A percentile compares a stretch with the other conserved stretches of the same genome.
These are phyloP conservation scores for Temnothorax nylanderi DNA, from an alignment of 1,140 invertebrate species.

Conservation along the genomic window DNA sequence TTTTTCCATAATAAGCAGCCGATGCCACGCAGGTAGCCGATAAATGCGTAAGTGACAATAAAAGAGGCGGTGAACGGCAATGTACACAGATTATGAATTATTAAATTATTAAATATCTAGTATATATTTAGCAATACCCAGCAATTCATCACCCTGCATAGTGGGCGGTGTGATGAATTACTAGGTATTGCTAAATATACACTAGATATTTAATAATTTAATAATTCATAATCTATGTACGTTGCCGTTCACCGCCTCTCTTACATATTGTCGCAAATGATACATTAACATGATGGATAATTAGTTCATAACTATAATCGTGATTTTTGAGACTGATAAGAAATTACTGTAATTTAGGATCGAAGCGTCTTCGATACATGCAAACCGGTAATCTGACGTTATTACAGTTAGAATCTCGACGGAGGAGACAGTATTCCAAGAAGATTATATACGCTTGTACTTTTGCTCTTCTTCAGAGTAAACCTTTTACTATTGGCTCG, in stretches of 20 bases:
- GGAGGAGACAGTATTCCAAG: background rate
- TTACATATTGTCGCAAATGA: conserved; percentile 11
- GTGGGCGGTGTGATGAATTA: too few relatives aligned
- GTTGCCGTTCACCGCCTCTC: background rate
- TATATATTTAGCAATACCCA: background rate
- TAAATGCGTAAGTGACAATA: background rate
- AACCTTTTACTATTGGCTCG: background rate
- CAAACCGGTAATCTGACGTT: conserved; percentile 21
- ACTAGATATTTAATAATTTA: background rate
- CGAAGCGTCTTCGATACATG: background rate
- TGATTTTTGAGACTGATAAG: background rate
- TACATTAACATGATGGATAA: background rate
- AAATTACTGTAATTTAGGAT: conserved; percentile 57
- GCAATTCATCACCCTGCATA: too few relatives aligned
- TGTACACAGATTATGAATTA: conserved; percentile 12
- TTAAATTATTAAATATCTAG: background rate
- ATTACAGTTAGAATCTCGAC: background rate
- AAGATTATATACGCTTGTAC: background rate
- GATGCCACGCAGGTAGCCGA: background rate
- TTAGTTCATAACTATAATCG: conserved; percentile 10
- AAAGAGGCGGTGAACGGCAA: background rate
- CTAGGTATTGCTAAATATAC: background rate
- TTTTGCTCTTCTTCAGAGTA: background rate
- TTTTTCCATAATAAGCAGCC: background rate
- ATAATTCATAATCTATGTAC: conserved; percentile 19